Conservation (phyloP, 2,797 vertebrate species). For the Emys orbicularis region DNA sequence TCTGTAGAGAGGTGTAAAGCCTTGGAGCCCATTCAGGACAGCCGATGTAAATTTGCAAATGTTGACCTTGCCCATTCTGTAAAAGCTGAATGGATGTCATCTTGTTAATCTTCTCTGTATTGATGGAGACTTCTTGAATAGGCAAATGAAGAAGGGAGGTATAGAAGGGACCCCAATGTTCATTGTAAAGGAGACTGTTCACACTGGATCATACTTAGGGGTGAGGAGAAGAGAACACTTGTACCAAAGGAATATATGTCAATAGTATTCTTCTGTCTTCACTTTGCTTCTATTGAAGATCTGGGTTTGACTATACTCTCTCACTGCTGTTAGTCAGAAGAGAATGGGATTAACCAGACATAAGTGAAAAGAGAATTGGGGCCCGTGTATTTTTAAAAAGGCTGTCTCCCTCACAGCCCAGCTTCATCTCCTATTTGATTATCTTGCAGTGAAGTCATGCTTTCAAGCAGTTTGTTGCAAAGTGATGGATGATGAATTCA, state of each 20-base stretch:
- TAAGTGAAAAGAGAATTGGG: background rate
- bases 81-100: conserved; percentile 29
- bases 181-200: conserved; percentile 36
- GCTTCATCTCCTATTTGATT: background rate
- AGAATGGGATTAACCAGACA: conserved; percentile 25
- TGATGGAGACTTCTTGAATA: conserved; percentile 3
- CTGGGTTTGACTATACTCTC: background rate
- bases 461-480: conserved; percentile 21
- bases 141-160: conserved; percentile 18
- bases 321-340: background rate
- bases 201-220: conserved; percentile 1
- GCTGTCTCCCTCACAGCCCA: background rate
- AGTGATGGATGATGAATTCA: conserved; percentile 1
- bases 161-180: background rate
- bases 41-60: conserved; percentile 13
- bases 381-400: background rate
- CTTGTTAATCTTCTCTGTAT: conserved; percentile 15
- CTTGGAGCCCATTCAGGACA: background rate
- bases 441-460: background rate
- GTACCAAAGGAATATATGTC: background rate
- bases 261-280: background rate
- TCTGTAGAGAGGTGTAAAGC: fast-evolving
- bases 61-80: background rate
- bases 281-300: conserved; percentile 2
- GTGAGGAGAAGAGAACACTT: background rate